Evolutionary conservation across 2,888 invertebrate species (phyloP).

Genomic region (Drosophila anceps): DNA sequence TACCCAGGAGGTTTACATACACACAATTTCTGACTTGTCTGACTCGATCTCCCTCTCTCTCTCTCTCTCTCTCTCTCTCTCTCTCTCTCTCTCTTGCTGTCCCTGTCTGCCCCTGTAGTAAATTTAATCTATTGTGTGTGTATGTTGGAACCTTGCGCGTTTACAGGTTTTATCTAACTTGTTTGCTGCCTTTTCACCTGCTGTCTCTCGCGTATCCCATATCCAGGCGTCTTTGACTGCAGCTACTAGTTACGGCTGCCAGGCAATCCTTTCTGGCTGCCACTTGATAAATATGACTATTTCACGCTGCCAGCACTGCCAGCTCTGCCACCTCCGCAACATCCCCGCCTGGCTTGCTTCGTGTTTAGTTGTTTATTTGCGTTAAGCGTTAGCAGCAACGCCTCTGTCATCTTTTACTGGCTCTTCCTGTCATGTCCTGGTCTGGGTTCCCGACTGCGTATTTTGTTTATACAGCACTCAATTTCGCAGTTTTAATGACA

Average conservation of each 20-base stretch:
- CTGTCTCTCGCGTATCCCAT: constrained; percentile 37
- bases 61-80: not conserved
- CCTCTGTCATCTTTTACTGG: constrained; percentile 55
- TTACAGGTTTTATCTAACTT: constrained; percentile 45
- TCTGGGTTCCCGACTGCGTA: constrained; percentile 31
- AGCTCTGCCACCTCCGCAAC: not conserved
- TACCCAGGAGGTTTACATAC: constrained; percentile 30
- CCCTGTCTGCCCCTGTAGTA: constrained; percentile 23
- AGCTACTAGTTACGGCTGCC: constrained; percentile 34
- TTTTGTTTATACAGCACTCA: constrained; percentile 80
- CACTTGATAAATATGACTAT: constrained; percentile 77
- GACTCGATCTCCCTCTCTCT: not conserved
- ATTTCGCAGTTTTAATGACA: constrained; percentile 81
- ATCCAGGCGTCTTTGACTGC: constrained; percentile 51
- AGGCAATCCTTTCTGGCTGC: constrained; percentile 60
- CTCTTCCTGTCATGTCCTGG: constrained; percentile 15
- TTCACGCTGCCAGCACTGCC: constrained; percentile 52
- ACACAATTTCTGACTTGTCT: constrained; percentile 31
- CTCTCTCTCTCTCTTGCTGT: not conserved
- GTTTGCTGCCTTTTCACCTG: constrained; percentile 40
- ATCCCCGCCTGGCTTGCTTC: not conserved
- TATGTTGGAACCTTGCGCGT: constrained; percentile 14
- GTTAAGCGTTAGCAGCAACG: constrained; percentile 73
- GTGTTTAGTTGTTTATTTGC: constrained; percentile 69
- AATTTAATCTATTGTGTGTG: constrained; percentile 71